Evolutionary conservation across 2,113 vertebrate species (phyloP), one percentile per base, ranked within the genome.

Genomic region (Irena cyanogastra): DNA sequence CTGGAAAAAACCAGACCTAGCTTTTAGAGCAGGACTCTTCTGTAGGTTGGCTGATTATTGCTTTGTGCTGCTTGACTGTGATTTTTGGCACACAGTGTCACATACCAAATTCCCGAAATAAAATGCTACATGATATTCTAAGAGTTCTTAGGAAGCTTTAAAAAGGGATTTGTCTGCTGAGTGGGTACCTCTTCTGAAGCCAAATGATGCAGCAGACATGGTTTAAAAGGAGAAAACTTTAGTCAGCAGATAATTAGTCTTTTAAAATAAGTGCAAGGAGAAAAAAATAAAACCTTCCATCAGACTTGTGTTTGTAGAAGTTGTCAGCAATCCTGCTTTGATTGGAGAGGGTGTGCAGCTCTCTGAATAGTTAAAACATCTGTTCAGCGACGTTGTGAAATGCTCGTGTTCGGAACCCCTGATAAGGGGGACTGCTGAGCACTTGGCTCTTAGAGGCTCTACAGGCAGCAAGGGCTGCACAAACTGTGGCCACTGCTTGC

Each of bases 11-110:
- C 41, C 41, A 78, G 85, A 87, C 24, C 53, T 76, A 39, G 50
- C 35, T 93, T 84, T 92, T 56, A 81, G 75, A 93, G 81, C 92
- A 63, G 47, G 17, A 44, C 74, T 92, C 15, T 94, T 96, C 93
- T 92, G 97, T 97, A 98, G 97, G 97, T 97, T 98, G 97, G 96
- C 96, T 98, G 98, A 98, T 98, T 97, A 93, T 90, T 97, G 94
- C 97, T 97, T 98, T 97, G 95, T 97, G 94, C 92, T 81, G 96
- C 87, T 76, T 89, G 97, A 97, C 96, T 98, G 97, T 97, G 96
- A 97, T 97, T 98, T 97, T 97, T 98, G 98, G 98, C 97, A 97
- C 47, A 11, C 63, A 59, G 60, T 87, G 60, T 97, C 93, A 91
- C 96, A 96, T 97, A 97, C 97, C 98, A 92, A 94, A 95, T 97